phyloP scores from a whole-genome alignment of 2,797 vertebrate genomes.

The Alosa sapidissima region DNA sequence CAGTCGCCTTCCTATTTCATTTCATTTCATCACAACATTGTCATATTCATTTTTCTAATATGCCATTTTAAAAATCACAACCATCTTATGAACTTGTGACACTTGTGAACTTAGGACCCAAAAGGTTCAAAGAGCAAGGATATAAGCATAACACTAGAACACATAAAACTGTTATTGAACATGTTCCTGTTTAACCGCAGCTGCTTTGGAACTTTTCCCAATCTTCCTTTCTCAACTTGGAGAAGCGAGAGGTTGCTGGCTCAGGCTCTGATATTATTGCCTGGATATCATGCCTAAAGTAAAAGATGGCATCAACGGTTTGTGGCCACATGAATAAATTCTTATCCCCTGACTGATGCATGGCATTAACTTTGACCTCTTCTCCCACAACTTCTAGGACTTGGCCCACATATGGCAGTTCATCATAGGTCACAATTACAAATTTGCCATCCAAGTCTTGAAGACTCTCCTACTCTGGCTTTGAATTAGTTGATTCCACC shows the following conservation, averaged over 20 bases:
- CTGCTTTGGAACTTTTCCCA: too few relatives aligned
- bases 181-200: too few relatives aligned
- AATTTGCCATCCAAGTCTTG: background rate
- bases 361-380: conserved; percentile 19
- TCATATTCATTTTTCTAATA: too few relatives aligned
- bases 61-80: too few relatives aligned
- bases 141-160: too few relatives aligned
- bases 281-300: conserved; percentile 26
- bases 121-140: too few relatives aligned
- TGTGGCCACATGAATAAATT: conserved; percentile 33
- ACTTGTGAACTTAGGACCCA: too few relatives aligned
- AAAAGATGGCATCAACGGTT: conserved; percentile 26
- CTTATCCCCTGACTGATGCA: conserved; percentile 31
- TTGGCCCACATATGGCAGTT: conserved; percentile 29
- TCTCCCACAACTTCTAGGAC: conserved; percentile 32
- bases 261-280: conserved; percentile 25
- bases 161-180: too few relatives aligned
- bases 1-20: too few relatives aligned
- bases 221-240: conserved; percentile 26
- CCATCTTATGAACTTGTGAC: too few relatives aligned
- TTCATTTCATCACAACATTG: too few relatives aligned
- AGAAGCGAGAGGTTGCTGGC: conserved; percentile 31
- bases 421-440: background rate
- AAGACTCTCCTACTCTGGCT: background rate
- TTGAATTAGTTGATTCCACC: background rate